Conservation (phyloP, 2,888 invertebrate species). For the Rotaria macrura region DNA sequence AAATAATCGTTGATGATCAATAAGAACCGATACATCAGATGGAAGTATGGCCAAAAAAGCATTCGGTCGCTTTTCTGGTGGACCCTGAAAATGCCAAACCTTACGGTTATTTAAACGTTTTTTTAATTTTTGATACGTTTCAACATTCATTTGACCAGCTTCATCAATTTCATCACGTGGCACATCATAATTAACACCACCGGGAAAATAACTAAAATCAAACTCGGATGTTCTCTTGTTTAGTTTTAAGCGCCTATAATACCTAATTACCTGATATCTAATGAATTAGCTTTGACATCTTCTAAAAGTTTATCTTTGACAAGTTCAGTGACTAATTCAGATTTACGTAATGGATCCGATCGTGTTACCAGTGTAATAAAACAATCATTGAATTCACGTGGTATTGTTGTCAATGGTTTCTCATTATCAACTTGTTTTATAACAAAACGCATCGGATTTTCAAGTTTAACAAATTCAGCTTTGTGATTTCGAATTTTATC, state of each 20-base stretch:
- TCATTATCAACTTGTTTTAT: not conserved
- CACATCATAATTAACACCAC: conserved; percentile 31
- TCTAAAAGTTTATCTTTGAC: not conserved
- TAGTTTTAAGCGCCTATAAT: not conserved
- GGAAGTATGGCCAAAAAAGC: conserved; percentile 21
- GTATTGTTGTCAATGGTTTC: not conserved
- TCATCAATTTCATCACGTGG: conserved; percentile 29
- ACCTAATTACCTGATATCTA: not conserved
- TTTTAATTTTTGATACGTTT: conserved; percentile 31
- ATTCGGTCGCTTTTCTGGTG: conserved; percentile 26
- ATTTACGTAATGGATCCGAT: conserved; percentile 20
- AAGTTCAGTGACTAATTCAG: not conserved
- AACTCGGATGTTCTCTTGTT: not conserved
- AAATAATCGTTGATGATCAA: conserved; percentile 16
- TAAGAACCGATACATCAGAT: not conserved
- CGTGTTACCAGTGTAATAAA: not conserved
- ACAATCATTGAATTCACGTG: conserved; percentile 5
- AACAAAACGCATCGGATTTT: not conserved
- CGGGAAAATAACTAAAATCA: conserved; percentile 27
- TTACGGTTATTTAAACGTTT: conserved; percentile 16
- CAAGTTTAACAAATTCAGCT: conserved; percentile 11
- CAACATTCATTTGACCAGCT: conserved; percentile 24
- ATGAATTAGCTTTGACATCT: conserved; percentile 6
- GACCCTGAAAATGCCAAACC: conserved; percentile 29
- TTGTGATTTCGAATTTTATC: not conserved